Conservation (phyloP, 2,888 invertebrate genomes). For the Dicyrtoma fusca region DNA sequence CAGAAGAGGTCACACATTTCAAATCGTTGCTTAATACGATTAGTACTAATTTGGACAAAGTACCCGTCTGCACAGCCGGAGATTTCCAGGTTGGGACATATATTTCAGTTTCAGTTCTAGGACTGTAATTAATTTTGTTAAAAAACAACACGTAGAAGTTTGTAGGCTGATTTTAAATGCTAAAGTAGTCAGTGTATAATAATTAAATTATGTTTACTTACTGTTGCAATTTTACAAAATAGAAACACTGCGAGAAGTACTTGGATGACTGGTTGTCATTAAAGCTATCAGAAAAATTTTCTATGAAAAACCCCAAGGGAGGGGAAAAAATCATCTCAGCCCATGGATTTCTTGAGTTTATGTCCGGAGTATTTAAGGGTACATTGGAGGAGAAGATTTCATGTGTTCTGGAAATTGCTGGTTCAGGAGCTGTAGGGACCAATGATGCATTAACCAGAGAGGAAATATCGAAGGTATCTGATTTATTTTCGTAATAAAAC, state of each 20-base stretch:
- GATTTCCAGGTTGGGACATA: slow-evolving; percentile 45
- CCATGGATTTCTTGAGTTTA: slow-evolving; percentile 45
- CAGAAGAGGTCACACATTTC: slow-evolving; percentile 42
- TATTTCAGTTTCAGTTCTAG: no score
- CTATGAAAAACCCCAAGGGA: slow-evolving; percentile 44
- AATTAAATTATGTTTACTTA: no score
- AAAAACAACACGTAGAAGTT: background rate
- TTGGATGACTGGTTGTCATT: slow-evolving; percentile 53
- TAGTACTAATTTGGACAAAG: slow-evolving; percentile 36
- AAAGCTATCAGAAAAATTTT: slow-evolving; percentile 29
- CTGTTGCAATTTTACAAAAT: no score
- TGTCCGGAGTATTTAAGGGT: slow-evolving; percentile 49
- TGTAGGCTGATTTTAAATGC: background rate
- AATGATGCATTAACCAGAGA: slow-evolving; percentile 42
- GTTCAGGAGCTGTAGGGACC: slow-evolving; percentile 24
- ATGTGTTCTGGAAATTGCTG: slow-evolving; percentile 47
- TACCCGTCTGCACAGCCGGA: slow-evolving; percentile 37
- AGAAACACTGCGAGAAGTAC: slow-evolving; percentile 51
- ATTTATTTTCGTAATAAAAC: no score
- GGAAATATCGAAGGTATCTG: slow-evolving; percentile 51
- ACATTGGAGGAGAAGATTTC: slow-evolving; percentile 51
- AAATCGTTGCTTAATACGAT: slow-evolving; percentile 45
- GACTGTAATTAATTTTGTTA: slow-evolving; percentile 6
- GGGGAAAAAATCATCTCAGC: slow-evolving; percentile 44
- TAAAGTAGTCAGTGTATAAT: background rate